Conservation (phyloP, 2,797 vertebrate genomes). For the Pygocentrus nattereri region DNA sequence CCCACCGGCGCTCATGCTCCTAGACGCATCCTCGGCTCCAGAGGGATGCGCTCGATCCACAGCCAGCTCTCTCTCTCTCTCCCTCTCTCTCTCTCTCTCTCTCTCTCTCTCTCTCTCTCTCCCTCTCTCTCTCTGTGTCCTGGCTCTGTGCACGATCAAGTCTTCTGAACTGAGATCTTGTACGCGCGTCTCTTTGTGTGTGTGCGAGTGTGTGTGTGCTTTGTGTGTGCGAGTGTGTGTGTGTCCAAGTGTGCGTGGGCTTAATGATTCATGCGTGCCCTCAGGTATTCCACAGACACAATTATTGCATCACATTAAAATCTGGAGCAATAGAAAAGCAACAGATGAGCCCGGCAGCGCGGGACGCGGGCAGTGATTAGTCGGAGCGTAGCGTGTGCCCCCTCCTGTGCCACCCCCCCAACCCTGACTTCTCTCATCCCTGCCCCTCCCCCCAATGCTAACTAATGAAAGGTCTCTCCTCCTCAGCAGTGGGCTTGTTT, state of each 20-base stretch:
- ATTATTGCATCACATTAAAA: constrained; percentile 73
- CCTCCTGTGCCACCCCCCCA: not conserved
- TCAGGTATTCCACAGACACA: constrained; percentile 67
- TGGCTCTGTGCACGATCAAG: constrained; percentile 40
- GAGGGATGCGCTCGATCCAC: constrained; percentile 59
- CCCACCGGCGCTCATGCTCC: constrained; percentile 83
- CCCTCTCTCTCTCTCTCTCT: not conserved
- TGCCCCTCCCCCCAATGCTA: not conserved
- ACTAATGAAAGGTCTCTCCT: constrained; percentile 49
- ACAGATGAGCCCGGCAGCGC: constrained; percentile 56
- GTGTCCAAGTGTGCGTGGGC: constrained; percentile 46
- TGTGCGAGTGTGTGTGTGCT: constrained; percentile 33
- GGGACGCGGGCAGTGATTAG: constrained; percentile 15
- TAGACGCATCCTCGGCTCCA: constrained; percentile 79
- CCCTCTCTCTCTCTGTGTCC: constrained; percentile 26
- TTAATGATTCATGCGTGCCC: constrained; percentile 73
- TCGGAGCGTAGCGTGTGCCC: constrained; percentile 28
- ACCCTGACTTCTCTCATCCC: not conserved
- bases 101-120: constrained; percentile 52
- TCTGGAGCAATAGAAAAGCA: constrained; percentile 53
- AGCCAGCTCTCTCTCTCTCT: constrained; percentile 10
- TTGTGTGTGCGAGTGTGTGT: constrained; percentile 38
- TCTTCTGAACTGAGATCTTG: constrained; percentile 8
- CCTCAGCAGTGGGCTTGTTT: constrained; percentile 75
- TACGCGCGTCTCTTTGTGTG: constrained; percentile 15